Conservation (phyloP, 2,797 vertebrate species). For the Crypturellus tataupa region DNA sequence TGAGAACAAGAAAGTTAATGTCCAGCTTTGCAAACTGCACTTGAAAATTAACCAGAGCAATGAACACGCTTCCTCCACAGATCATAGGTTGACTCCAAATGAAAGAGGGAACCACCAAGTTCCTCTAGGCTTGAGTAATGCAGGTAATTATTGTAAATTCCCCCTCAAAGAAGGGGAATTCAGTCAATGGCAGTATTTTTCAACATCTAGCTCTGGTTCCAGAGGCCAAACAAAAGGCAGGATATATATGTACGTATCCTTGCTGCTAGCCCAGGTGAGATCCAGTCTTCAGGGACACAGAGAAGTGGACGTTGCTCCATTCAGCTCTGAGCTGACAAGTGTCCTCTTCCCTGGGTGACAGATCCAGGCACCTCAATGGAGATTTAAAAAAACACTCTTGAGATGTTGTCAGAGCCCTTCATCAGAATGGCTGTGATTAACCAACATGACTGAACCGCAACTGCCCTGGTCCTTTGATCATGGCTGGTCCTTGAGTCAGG, state of each 20-base stretch:
- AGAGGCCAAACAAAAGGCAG: not conserved
- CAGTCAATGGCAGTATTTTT: not conserved
- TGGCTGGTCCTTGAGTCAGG: not conserved
- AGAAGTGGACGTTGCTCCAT: not conserved
- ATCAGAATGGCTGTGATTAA: conserved; percentile 26
- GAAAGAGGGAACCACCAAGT: not conserved
- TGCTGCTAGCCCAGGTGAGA: not conserved
- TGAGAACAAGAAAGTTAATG: not conserved
- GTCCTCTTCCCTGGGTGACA: not conserved
- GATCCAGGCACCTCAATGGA: not conserved
- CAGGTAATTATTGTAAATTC: not conserved
- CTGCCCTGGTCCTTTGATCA: conserved; percentile 49
- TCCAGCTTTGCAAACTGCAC: not conserved
- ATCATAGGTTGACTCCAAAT: not conserved
- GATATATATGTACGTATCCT: not conserved
- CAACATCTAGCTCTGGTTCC: not conserved
- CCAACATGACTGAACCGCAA: conserved; percentile 2
- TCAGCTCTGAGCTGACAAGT: conserved; percentile 13
- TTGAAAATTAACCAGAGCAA: not conserved
- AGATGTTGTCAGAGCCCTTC: conserved; percentile 38
- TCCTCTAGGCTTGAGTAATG: not conserved
- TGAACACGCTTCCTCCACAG: not conserved
- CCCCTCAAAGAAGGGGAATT: not conserved
- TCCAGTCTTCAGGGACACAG: not conserved
- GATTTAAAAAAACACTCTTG: not conserved